Percentiles rank a stretch among this genome's conserved stretches.
Evolutionary conservation across 2,113 vertebrate species (phyloP).

Genomic region (Nibea coibor): DNA sequence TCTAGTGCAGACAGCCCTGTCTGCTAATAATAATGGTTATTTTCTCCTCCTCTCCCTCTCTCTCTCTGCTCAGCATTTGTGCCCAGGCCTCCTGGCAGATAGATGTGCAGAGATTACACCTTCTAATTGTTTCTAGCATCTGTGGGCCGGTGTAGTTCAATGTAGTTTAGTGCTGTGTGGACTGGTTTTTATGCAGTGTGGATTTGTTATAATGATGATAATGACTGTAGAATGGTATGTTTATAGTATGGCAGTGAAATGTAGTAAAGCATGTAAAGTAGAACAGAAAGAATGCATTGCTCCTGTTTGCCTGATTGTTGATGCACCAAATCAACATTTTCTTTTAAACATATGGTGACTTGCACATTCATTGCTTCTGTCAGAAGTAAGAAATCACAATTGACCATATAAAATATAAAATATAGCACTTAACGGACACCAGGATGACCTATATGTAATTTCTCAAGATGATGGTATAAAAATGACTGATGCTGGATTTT

Average conservation of each 20-base stretch:
- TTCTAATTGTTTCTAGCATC: slow-evolving; percentile 75
- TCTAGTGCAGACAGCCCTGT: slow-evolving; percentile 72
- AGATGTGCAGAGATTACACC: slow-evolving; percentile 77
- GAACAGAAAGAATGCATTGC: background rate
- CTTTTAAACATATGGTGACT: background rate
- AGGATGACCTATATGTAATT: background rate
- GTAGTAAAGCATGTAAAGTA: slow-evolving; percentile 18
- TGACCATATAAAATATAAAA: background rate
- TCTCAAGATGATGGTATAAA: background rate
- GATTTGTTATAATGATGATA: slow-evolving; percentile 62
- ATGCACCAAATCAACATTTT: background rate
- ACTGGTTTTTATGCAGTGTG: slow-evolving; percentile 58
- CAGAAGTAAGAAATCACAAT: too few species aligned
- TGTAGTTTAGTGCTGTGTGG: slow-evolving; percentile 70
- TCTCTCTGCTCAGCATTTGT: slow-evolving; percentile 79
- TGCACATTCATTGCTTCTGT: background rate
- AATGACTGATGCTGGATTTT: background rate
- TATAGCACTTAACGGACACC: background rate
- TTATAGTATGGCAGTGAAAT: slow-evolving; percentile 37
- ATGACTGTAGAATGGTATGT: slow-evolving; percentile 46
- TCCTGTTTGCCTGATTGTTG: background rate
- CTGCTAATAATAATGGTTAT: slow-evolving; percentile 75
- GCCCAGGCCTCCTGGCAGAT: slow-evolving; percentile 78
- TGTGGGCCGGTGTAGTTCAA: slow-evolving; percentile 59
- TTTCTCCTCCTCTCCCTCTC: slow-evolving; percentile 65